Evolutionary conservation across 1,140 invertebrate genomes (phyloP).

Genomic region (Pectinophora gossypiella): DNA sequence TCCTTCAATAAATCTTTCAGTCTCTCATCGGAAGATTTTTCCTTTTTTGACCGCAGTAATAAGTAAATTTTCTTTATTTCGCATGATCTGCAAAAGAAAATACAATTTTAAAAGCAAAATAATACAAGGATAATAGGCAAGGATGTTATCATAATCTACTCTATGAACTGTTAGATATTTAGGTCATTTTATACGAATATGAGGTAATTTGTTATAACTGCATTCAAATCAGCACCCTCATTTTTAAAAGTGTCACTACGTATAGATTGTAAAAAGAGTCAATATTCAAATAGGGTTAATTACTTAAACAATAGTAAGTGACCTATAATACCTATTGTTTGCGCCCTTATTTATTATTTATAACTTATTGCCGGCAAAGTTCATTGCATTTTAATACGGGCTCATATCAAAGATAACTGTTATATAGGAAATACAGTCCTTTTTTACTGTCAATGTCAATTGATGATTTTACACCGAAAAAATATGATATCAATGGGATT

Average conservation of each 20-base stretch:
- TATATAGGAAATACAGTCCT: no score
- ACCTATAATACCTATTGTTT: no score
- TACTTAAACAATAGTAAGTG: no score
- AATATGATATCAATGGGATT: no score
- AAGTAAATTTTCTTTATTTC: constrained; percentile 15
- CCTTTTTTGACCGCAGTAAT: constrained; percentile 12
- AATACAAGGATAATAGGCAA: not conserved
- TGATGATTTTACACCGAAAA: no score
- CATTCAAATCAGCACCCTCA: not conserved
- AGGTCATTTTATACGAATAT: not conserved
- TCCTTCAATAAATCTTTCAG: constrained; percentile 12
- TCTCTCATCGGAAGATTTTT: constrained; percentile 7
- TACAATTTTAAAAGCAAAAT: not conserved
- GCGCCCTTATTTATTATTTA: no score
- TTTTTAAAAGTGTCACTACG: constrained; percentile 8
- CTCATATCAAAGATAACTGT: no score
- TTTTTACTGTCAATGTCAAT: no score
- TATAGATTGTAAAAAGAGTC: constrained; percentile 8
- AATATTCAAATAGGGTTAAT: no score
- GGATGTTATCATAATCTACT: not conserved
- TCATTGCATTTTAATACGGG: no score
- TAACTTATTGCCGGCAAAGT: no score
- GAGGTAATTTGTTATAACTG: not conserved
- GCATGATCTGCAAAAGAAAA: constrained; percentile 11
- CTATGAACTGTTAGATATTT: not conserved